Base-by-base conservation (phyloP, 2,888 invertebrate genomes). In the Sabatieria punctata region DNA sequence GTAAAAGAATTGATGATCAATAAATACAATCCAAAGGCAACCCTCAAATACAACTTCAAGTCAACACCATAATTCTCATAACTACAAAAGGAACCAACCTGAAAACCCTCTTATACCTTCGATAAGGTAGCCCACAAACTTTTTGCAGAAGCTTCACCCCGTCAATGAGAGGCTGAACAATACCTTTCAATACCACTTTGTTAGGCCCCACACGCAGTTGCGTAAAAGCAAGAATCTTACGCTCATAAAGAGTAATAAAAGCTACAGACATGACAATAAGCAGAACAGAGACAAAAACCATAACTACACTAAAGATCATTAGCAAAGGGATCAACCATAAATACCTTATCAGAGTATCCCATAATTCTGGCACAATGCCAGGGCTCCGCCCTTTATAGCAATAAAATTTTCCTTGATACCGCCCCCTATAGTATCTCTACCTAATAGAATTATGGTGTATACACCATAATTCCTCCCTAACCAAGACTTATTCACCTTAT, bases 181-280 rank as follows among this genome's bases (percentile, higher is more conserved):
- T 43, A 46, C 30, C 30, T 15, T 11, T 15, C 8, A 30, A 15
- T 30, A 15, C 15, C 15, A 30, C 8, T 30, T 30, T 30, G 15
- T 30, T 30, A 11, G 30, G 30, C 15, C 30, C 30, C 15, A 30
- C 30, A 30, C 30, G 30, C 8, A 54, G 54, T 44, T 57, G 57
- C 23, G 48, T 50, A 4, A 52, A 45, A 39, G 54, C 49, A n/a
- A 57, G 45, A 23, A 54, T 45, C 47, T 56, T 54, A 51, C 50
- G 50, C 40, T 57, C 57, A 53, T 53, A 55, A 25, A 57, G 40
- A 51, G 56, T 57, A 53, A 57, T 50, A 56, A 57, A 57, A 50
- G 56, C 57, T 51, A 57, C 51, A 22, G 51, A 48, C 41, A 55
- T 51, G 33, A 57, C 50, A 55, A 55, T 52, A 40, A 54, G 41